Evolutionary conservation across 2,113 vertebrate genomes (phyloP).

Genomic region (Antechinus flavipes): DNA sequence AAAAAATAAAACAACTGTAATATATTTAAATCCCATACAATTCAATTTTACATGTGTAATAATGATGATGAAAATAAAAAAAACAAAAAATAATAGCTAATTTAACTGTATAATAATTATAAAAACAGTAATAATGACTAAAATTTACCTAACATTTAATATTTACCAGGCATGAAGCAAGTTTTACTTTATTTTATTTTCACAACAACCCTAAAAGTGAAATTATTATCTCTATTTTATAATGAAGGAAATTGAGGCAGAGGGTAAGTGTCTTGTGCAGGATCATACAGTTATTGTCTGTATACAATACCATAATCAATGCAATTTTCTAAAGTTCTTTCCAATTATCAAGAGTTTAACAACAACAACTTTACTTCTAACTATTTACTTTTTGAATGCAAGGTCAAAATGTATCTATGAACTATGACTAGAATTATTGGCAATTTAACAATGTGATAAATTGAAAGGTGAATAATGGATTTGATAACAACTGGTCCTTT

Average conservation of each 20-base stretch:
- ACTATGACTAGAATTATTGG: neutral
- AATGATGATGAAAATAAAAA: neutral
- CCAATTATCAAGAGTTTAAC: neutral
- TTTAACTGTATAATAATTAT: neutral
- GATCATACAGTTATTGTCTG: neutral
- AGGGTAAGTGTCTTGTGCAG: neutral
- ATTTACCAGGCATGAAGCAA: neutral
- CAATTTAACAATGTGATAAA: neutral
- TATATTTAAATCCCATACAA: neutral
- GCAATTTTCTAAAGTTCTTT: neutral
- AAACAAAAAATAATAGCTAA: neutral
- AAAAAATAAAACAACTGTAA: neutral
- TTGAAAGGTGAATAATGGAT: neutral
- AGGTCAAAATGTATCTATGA: neutral
- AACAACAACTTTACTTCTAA: neutral
- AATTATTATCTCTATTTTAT: too few relatives aligned
- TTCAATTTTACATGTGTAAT: neutral
- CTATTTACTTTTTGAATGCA: neutral
- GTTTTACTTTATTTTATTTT: neutral
- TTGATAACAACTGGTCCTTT: neutral
- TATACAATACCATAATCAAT: neutral
- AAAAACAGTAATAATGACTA: neutral
- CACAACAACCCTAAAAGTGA: neutral
- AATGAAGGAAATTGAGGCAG: neutral
- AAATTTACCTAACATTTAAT: neutral